Conservation (phyloP, 2,888 invertebrate genomes). For the Crossocerus cetratus region DNA sequence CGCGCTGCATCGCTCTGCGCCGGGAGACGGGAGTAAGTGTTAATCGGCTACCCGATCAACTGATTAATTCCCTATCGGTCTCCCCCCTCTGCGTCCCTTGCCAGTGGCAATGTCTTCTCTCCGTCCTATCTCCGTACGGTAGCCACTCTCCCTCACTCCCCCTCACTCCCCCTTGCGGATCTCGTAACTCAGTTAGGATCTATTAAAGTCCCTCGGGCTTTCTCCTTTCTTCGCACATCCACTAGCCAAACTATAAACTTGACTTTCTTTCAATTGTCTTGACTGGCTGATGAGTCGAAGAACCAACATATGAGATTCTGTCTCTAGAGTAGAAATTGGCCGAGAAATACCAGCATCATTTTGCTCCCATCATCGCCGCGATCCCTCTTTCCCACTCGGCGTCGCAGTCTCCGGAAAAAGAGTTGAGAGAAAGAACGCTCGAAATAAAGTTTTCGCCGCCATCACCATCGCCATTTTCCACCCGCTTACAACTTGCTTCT, state of each 20-base stretch:
- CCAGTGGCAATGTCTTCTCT: constrained; percentile 42
- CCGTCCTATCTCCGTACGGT: too few species aligned
- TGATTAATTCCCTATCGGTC: constrained; percentile 27
- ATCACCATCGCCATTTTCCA: too few species aligned
- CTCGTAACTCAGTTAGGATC: too few species aligned
- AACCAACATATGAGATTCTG: neutral
- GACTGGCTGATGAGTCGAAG: constrained; percentile 17
- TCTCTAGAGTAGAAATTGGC: constrained; percentile 15
- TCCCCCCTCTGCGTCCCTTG: constrained; percentile 46
- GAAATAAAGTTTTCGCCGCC: constrained; percentile 28
- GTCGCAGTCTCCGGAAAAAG: constrained; percentile 19
- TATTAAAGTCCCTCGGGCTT: too few species aligned
- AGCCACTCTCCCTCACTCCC: too few species aligned
- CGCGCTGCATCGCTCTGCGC: too few species aligned
- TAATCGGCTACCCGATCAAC: constrained; percentile 24
- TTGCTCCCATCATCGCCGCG: constrained; percentile 12
- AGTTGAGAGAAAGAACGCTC: neutral
- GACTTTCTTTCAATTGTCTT: too few species aligned
- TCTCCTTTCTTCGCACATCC: too few species aligned
- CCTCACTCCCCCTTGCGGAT: too few species aligned
- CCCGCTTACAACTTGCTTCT: too few species aligned
- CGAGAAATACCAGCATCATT: constrained; percentile 28
- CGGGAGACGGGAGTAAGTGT: constrained; percentile 22
- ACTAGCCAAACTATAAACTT: too few species aligned
- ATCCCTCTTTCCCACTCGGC: constrained; percentile 21